These are phyloP conservation scores for Brachyhypopomus occidentalis DNA, from an alignment of 2,113 vertebrate genomes.

Conservation along the genomic window DNA sequence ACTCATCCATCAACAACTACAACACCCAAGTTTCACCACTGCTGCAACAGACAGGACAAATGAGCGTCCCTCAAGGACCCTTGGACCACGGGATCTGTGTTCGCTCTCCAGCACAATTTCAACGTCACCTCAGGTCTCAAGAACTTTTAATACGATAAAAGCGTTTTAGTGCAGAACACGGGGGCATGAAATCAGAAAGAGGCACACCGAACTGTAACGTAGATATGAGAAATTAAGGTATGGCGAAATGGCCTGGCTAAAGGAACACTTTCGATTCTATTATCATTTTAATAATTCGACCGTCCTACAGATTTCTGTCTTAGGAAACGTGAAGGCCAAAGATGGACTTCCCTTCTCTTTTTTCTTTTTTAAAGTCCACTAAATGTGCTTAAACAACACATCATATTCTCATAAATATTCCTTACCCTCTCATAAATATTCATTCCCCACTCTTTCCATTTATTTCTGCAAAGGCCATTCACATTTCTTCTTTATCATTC, in stretches of 20 bases:
- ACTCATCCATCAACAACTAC: slow-evolving; percentile 70
- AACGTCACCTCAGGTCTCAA: slow-evolving; percentile 56
- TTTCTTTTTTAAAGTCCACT: slow-evolving; percentile 15
- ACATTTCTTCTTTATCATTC: slow-evolving; percentile 27
- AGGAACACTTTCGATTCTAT: slow-evolving; percentile 45
- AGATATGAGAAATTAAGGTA: slow-evolving; percentile 67
- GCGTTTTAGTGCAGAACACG: slow-evolving; percentile 59
- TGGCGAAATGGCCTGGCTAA: slow-evolving; percentile 59
- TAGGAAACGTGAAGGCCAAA: slow-evolving; percentile 29
- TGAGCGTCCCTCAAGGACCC: slow-evolving; percentile 11
- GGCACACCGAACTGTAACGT: slow-evolving; percentile 54
- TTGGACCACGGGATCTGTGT: background rate
- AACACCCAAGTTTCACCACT: slow-evolving; percentile 71
- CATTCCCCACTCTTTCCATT: slow-evolving; percentile 25
- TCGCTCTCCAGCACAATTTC: too few species aligned
- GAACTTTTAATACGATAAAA: slow-evolving; percentile 65
- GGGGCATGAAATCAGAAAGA: slow-evolving; percentile 59
- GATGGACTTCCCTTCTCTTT: slow-evolving; percentile 41
- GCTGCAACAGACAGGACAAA: slow-evolving; percentile 52
- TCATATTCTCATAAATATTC: slow-evolving; percentile 64
- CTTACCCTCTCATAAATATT: slow-evolving; percentile 64
- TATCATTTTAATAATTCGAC: slow-evolving; percentile 44
- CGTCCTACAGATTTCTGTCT: slow-evolving; percentile 34
- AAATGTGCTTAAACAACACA: slow-evolving; percentile 48
- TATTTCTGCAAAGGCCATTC: slow-evolving; percentile 22